Base-by-base conservation (phyloP, 2,113 vertebrate genomes). In the Setophaga kirtlandii region DNA sequence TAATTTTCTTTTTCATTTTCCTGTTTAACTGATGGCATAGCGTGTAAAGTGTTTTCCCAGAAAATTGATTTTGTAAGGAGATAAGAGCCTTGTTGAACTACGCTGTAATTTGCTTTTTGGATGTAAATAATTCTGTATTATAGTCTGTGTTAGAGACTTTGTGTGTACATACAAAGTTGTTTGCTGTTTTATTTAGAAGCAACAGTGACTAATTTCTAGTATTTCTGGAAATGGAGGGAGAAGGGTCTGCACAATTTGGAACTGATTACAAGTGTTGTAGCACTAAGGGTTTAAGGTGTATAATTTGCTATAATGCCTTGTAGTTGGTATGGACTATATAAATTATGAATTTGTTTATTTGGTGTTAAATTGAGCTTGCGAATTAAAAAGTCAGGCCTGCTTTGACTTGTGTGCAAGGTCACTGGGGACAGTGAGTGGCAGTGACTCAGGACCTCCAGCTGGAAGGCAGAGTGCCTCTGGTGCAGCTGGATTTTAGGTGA, bases 381-480 rank as follows among this genome's bases (percentile, higher is more conserved):
- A 64, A 28, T 74, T 9, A 41, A 23, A 25, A 13, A 21, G 22
- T 16, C 25, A 39, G 5, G 20, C 28, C 42, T 55, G 64, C 27
- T 41, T 47, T 68, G 47, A 33, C 18, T n/a, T 60, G 14, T 18
- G 6, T 22, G 5, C 12, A 10, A 37, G 74, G 55, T 50, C 30
- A 4, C 0, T 24, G 22, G 70, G 65, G 31, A 42, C 15, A 13
- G 3, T 0, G 22, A 47, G 33, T 39, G 65, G n/a, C 30, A 24
- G 55, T 64, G 89, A 25, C 39, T 7, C 55, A 25, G 65, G 10
- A 50, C 55, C 33, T n/a, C 21, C 55, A n/a, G 1, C 9, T 58
- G 55, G 55, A 22, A 15, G 21, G 27, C 58, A 62, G 58, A 75
- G 27, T 28, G n/a, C 47, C 49, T 21, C 31, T 28, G 52, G 4